phyloP scores from a whole-genome alignment of 2,113 vertebrate genomes.

The Zosterops hypoxanthus region DNA sequence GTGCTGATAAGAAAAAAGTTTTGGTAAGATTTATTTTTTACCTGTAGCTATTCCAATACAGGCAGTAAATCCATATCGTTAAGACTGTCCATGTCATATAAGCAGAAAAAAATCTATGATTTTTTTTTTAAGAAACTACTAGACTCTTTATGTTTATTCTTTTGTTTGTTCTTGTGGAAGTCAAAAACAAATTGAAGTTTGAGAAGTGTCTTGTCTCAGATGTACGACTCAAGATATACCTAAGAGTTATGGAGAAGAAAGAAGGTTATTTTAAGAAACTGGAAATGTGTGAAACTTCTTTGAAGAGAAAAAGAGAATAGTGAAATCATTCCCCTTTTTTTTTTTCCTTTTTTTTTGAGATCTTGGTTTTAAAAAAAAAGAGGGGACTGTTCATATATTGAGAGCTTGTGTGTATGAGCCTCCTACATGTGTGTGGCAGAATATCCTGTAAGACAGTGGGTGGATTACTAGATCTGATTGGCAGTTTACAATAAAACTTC shows the following conservation, averaged over 20 bases:
- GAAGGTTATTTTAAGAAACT: not conserved
- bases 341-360: not conserved
- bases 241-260: not conserved
- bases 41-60: not conserved
- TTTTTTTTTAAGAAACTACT: not conserved
- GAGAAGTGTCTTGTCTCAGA: not conserved
- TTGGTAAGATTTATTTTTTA: not conserved
- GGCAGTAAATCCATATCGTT: not conserved
- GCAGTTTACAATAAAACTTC: not conserved
- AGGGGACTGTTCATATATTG: not conserved
- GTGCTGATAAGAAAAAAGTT: not conserved
- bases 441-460: not conserved
- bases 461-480: not conserved
- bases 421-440: not conserved
- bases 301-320: not conserved
- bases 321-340: not conserved
- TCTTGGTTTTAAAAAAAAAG: not conserved
- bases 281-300: not conserved
- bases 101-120: not conserved
- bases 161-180: not conserved
- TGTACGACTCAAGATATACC: rapidly evolving
- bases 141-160: not conserved
- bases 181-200: not conserved
- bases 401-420: not conserved
- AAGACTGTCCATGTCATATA: not conserved